Base-by-base conservation (phyloP, 2,888 invertebrate species). In the Hemistola chrysoprasaria region DNA sequence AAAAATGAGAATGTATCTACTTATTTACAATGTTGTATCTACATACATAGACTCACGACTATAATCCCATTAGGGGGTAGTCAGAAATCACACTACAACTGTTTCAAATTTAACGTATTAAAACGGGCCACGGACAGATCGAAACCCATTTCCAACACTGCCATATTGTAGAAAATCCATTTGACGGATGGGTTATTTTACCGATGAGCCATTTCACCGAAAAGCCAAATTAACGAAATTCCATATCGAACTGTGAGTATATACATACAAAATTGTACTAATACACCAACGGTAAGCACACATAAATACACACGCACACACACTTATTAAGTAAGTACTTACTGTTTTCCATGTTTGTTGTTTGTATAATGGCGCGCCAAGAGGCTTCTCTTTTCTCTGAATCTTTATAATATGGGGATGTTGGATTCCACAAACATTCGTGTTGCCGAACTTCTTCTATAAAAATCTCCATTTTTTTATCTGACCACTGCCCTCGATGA, bases 381-480 rank as follows among this genome's bases (percentile, higher is more conserved):
- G 38, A 34, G 33, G 39, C 39, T 44, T 34, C 34, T 44, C 43
- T 39, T n/a, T n/a, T n/a, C n/a, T n/a, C n/a, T n/a, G n/a, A n/a
- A n/a, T n/a, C n/a, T n/a, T n/a, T n/a, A n/a, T n/a, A n/a, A n/a
- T n/a, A n/a, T n/a, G n/a, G n/a, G n/a, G n/a, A n/a, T n/a, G n/a
- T n/a, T n/a, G n/a, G 34, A 34, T 40, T 40, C 40, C 40, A 40
- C 40, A 40, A 40, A 30, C 40, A 40, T 40, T 40, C 40, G 40
- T 40, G 40, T 34, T 40, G 9, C 34, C 40, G 40, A 34, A 40
- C 34, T 40, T 40, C 40, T 40, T 40, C 40, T 30, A 39, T 39
- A 39, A 39, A 34, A 34, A 34, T 34, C 34, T 34, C 34, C 25
- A 39, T 42, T 41, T 41, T 41, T 41, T 41, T 20, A 36, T 41